These are phyloP conservation scores for Parapristionchus giblindavisi DNA, from an alignment of 2,888 invertebrate species.

Conservation along the genomic window DNA sequence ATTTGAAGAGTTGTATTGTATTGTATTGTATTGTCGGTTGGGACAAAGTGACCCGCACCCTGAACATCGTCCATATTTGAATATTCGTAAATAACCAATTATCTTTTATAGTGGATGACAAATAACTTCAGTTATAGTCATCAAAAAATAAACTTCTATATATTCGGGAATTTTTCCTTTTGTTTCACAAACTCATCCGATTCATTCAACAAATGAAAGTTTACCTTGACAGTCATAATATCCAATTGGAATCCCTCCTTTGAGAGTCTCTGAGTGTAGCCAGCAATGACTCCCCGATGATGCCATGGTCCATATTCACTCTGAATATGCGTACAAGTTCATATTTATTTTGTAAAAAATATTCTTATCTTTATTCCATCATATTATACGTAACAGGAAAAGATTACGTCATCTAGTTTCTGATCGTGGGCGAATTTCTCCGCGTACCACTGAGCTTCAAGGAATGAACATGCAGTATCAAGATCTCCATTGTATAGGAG, in stretches of 20 bases:
- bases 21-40: constrained; percentile 82
- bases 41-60: constrained; percentile 83
- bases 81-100: too few relatives aligned
- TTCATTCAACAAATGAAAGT: too few relatives aligned
- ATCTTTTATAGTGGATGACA: too few relatives aligned
- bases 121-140: too few relatives aligned
- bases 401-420: constrained; percentile 4
- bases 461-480: constrained; percentile 69
- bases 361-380: too few relatives aligned
- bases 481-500: constrained; percentile 72
- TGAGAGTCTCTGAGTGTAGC: constrained; percentile 40
- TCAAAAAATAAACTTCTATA: too few relatives aligned
- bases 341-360: too few relatives aligned
- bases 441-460: constrained; percentile 41
- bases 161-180: too few relatives aligned
- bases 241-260: constrained; percentile 50
- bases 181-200: too few relatives aligned
- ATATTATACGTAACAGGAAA: too few relatives aligned
- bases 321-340: background rate
- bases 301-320: constrained; percentile 6
- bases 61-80: too few relatives aligned
- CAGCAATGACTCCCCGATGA: constrained; percentile 29
- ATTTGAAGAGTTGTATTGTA: constrained; percentile 82
- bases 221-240: constrained; percentile 56
- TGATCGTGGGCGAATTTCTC: constrained; percentile 29